Conservation (phyloP, 1,140 invertebrate genomes). For the Episyrphus balteatus region DNA sequence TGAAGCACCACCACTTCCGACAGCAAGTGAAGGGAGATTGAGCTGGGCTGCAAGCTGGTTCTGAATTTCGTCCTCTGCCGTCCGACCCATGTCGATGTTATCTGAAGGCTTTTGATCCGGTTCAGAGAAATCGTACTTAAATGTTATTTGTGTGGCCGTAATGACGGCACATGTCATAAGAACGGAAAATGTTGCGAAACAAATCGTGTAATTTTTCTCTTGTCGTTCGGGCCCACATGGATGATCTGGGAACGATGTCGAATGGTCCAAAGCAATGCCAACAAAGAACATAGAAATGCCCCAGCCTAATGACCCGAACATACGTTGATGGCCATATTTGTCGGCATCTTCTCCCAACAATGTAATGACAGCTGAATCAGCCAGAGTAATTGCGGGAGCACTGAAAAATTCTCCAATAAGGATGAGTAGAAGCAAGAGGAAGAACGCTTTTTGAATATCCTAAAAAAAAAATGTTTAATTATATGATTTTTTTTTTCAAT, state of each 20-base stretch:
- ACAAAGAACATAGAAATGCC: conserved; percentile 98
- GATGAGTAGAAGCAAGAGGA: conserved; percentile 81
- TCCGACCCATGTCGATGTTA: conserved; percentile 34
- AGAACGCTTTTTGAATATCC: conserved; percentile 94
- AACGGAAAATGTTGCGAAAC: conserved; percentile 95
- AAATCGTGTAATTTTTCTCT: conserved; percentile 97
- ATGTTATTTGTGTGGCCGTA: conserved; percentile 77
- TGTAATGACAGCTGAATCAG: conserved; percentile 86
- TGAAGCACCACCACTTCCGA: conserved; percentile 26
- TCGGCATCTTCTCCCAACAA: conserved; percentile 85
- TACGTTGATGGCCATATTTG: conserved; percentile 89
- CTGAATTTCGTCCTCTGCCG: conserved; percentile 61
- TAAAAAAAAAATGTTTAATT: conserved; percentile 27
- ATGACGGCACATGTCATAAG: conserved; percentile 92
- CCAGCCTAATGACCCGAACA: conserved; percentile 98
- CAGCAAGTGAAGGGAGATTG: conserved; percentile 58
- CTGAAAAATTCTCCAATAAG: conserved; percentile 96
- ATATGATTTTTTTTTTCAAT: neutral
- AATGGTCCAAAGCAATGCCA: conserved; percentile 95
- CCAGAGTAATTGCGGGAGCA: conserved; percentile 93
- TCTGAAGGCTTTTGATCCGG: conserved; percentile 20
- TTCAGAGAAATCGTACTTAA: conserved; percentile 56
- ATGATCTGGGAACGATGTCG: conserved; percentile 77
- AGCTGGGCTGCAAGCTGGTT: conserved; percentile 69
- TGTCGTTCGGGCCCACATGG: conserved; percentile 78